Evolutionary conservation across 2,113 vertebrate species (phyloP), one percentile per base, ranked within the genome.

Genomic region (Bothrops jararaca): DNA sequence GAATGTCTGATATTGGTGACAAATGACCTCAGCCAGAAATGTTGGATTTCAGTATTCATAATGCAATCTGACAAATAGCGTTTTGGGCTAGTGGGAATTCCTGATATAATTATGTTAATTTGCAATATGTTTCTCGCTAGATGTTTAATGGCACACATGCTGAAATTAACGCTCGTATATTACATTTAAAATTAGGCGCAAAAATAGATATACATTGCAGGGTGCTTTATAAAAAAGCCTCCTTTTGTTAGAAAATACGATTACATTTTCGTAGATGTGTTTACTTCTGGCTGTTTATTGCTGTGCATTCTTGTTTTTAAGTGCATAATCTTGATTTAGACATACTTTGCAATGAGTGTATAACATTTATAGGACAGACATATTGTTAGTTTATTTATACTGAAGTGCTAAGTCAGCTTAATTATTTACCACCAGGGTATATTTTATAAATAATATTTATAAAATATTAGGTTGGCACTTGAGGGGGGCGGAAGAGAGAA

Each of bases 101-200:
- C 95, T 95, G 93, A 96, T 95, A 96, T 94, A 93, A 96, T 96
- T 96, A 96, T 96, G 94, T 69, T 97, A 97, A 96, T 96, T 96
- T 96, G 45, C 94, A 97, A 93, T 97, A 96, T 95, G 93, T 93
- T 96, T 91, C 86, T 86, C 34, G 93, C n/a, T 94, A 58, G 91
- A 96, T 57, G 95, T 91, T 90, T 91, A 92, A 86, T 95, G 89
- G 7, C 89, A 95, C n/a, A 90, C 87, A 94, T 94, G 34, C 39
- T 94, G 95, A 95, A 92, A 93, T 92, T 88, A 95, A 96, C 94
- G 86, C 93, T 94, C 91, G 74, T 90, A 93, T 20, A 93, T 93
- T 95, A 91, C 57, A 95, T 95, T 96, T 91, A 94, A 95, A 95
- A 48, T 93, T 57, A 92, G 88, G 6, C 89, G 52, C 89, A 85